Conservation (phyloP, 2,888 invertebrate species). For the Erebia palarica region DNA sequence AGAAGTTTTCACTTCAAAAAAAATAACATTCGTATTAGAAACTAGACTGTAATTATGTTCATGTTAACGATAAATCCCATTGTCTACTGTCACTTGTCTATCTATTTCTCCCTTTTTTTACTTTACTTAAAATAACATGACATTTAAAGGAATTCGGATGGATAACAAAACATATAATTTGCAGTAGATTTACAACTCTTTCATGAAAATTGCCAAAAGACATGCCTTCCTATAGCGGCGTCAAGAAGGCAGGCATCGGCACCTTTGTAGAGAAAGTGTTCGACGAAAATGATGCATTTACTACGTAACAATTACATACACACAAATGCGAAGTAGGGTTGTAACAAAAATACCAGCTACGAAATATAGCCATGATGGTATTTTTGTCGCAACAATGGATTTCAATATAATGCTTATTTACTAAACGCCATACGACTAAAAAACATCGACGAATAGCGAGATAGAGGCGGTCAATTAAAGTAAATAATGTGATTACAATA, state of each 20-base stretch:
- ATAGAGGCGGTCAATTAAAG: too few relatives aligned
- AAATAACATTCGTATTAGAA: too few relatives aligned
- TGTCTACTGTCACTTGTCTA: too few relatives aligned
- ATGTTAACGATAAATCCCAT: too few relatives aligned
- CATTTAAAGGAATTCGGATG: background rate
- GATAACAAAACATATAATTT: background rate
- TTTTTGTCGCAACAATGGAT: too few relatives aligned
- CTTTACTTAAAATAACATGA: background rate
- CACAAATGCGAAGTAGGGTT: constrained; percentile 13
- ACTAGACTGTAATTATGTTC: too few relatives aligned
- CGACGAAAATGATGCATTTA: constrained; percentile 21
- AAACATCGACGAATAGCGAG: too few relatives aligned
- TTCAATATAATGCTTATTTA: too few relatives aligned
- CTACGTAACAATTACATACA: constrained; percentile 22
- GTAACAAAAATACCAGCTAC: background rate
- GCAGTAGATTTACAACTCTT: background rate
- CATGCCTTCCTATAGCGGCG: constrained; percentile 4
- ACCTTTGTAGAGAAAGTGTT: constrained; percentile 23
- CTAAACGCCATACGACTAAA: too few relatives aligned
- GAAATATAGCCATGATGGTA: background rate
- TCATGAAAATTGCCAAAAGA: constrained; percentile 3
- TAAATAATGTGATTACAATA: too few relatives aligned
- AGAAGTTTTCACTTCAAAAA: too few relatives aligned
- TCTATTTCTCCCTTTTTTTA: too few relatives aligned
- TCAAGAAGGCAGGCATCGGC: constrained; percentile 10